Conservation (phyloP, 2,797 vertebrate species). For the Platalea minor region DNA sequence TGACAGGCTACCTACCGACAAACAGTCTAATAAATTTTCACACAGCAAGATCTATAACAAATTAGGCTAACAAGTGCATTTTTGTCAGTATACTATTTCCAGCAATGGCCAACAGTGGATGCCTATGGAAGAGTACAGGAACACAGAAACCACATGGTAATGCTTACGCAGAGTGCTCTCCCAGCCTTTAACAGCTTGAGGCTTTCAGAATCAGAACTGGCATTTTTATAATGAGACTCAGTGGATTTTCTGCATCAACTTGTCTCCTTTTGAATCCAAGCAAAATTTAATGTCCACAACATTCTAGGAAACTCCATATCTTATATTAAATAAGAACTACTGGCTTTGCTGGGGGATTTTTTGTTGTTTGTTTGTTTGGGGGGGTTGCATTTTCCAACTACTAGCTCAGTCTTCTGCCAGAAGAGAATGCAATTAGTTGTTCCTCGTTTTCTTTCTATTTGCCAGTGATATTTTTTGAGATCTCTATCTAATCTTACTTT, state of each 20-base stretch:
- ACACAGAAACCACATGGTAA: background rate
- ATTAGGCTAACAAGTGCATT: background rate
- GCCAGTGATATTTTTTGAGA: background rate
- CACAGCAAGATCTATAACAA: rapidly evolving
- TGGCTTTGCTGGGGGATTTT: background rate
- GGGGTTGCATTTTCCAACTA: background rate
- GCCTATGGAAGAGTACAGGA: background rate
- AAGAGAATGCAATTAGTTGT: background rate
- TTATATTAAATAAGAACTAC: background rate
- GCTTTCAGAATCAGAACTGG: background rate
- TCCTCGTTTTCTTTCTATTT: background rate
- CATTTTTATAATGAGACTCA: background rate
- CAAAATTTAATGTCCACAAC: background rate
- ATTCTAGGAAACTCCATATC: background rate
- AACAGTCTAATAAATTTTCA: background rate
- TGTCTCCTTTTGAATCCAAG: background rate
- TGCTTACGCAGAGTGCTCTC: background rate
- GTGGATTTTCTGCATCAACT: background rate
- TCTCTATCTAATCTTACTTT: background rate
- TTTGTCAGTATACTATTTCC: background rate
- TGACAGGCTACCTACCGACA: background rate
- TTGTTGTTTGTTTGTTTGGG: background rate
- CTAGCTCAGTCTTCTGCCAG: background rate
- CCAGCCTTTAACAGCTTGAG: background rate
- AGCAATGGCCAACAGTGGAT: background rate